Conservation (phyloP, 2,888 invertebrate genomes). For the Heliconius charithonia region DNA sequence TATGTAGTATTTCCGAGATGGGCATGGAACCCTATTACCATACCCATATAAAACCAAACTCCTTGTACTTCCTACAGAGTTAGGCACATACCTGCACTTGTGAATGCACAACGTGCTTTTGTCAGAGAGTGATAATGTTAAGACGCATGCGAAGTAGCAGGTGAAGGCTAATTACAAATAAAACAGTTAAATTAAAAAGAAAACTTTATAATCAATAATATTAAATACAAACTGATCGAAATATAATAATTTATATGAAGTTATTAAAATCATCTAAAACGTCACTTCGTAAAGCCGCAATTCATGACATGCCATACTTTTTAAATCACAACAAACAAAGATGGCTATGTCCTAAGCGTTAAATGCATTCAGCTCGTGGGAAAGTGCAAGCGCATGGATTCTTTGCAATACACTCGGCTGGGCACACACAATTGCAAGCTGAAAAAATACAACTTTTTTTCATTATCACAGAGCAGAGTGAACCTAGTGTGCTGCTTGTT, state of each 20-base stretch:
- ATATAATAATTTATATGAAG: constrained; percentile 21
- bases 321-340: constrained; percentile 61
- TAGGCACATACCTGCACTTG: too few species aligned
- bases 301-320: constrained; percentile 47
- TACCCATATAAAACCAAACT: too few species aligned
- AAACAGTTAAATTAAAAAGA: background rate
- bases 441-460: constrained; percentile 47
- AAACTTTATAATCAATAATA: background rate
- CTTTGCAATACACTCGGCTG: constrained; percentile 72
- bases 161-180: background rate
- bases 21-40: too few species aligned
- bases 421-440: constrained; percentile 75
- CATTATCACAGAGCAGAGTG: background rate
- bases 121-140: too few species aligned
- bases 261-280: background rate
- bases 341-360: constrained; percentile 47
- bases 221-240: constrained; percentile 7
- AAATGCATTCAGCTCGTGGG: constrained; percentile 72
- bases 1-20: too few species aligned
- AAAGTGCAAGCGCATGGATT: constrained; percentile 75
- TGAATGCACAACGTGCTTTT: too few species aligned
- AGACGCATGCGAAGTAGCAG: too few species aligned
- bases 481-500: background rate
- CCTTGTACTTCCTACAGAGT: too few species aligned
- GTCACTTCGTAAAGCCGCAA: constrained; percentile 36